Evolutionary conservation across 2,113 vertebrate genomes (phyloP).

Genomic region (Oenanthe melanoleuca): DNA sequence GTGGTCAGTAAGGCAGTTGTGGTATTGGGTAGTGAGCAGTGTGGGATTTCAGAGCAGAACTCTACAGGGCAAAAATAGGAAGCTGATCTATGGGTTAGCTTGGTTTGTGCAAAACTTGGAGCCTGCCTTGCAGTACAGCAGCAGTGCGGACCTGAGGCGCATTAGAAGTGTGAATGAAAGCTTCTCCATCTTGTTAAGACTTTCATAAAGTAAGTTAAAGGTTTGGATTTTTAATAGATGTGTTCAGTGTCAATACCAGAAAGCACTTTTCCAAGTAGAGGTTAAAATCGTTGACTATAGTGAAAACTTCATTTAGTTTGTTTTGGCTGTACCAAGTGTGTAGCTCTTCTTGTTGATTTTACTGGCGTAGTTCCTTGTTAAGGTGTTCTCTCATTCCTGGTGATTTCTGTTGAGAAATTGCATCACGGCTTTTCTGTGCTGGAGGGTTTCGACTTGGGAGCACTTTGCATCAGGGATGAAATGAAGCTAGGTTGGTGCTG

Average conservation of each 20-base stretch:
- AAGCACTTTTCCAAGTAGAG: neutral
- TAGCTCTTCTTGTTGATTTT: neutral
- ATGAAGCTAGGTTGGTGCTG: neutral
- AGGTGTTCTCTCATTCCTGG: neutral
- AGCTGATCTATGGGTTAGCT: neutral
- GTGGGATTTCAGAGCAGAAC: neutral
- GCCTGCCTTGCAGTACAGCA: neutral
- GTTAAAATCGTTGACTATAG: neutral
- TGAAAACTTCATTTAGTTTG: neutral
- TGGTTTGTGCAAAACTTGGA: neutral
- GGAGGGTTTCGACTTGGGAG: neutral
- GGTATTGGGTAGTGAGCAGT: rapidly evolving
- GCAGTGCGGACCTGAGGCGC: neutral
- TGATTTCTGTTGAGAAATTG: neutral
- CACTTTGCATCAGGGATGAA: neutral
- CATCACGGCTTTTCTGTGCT: neutral
- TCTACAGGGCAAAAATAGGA: neutral
- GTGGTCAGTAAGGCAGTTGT: neutral
- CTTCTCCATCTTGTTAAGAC: neutral
- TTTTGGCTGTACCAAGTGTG: neutral
- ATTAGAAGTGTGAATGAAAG: neutral
- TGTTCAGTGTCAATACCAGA: neutral
- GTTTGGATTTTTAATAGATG: neutral
- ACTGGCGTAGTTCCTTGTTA: neutral
- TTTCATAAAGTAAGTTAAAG: neutral